Evolutionary conservation across 2,797 vertebrate species (phyloP).

Genomic region (Pseudochirops corinnae): DNA sequence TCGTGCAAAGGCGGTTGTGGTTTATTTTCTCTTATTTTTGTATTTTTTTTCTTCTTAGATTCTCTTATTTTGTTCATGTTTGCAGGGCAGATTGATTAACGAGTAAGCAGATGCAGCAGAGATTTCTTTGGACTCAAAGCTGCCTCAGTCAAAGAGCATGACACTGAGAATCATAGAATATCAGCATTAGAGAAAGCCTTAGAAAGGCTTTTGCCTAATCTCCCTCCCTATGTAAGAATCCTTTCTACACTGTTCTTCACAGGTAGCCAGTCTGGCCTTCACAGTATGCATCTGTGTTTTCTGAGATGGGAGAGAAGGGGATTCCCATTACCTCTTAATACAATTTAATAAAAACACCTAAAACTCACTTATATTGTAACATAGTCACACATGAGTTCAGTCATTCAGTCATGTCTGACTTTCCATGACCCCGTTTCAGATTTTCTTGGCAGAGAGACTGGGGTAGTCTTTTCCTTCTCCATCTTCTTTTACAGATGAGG

Average conservation of each 20-base stretch:
- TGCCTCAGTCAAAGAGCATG: slow-evolving; percentile 13
- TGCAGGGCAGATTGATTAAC: slow-evolving; percentile 48
- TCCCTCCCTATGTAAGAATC: not conserved
- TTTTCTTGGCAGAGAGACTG: not conserved
- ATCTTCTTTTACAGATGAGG: not conserved
- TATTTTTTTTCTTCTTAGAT: not conserved
- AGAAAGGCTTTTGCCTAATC: not conserved
- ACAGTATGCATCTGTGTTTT: not conserved
- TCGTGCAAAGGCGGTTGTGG: slow-evolving; percentile 57
- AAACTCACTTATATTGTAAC: slow-evolving; percentile 13
- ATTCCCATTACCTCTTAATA: not conserved
- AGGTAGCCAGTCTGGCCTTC: not conserved
- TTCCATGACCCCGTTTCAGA: not conserved
- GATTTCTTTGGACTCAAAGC: slow-evolving; percentile 30
- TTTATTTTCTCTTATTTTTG: slow-evolving; percentile 63
- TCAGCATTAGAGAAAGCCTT: not conserved
- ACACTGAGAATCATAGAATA: not conserved
- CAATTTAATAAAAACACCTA: not conserved
- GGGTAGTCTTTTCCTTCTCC: not conserved
- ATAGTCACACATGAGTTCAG: not conserved
- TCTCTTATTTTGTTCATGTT: slow-evolving; percentile 46
- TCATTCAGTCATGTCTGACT: not conserved
- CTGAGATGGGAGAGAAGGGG: not conserved
- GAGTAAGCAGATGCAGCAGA: slow-evolving; percentile 9
- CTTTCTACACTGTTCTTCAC: not conserved